Conservation (phyloP, 2,113 vertebrate genomes). For the Sinocyclocheilus grahami region DNA sequence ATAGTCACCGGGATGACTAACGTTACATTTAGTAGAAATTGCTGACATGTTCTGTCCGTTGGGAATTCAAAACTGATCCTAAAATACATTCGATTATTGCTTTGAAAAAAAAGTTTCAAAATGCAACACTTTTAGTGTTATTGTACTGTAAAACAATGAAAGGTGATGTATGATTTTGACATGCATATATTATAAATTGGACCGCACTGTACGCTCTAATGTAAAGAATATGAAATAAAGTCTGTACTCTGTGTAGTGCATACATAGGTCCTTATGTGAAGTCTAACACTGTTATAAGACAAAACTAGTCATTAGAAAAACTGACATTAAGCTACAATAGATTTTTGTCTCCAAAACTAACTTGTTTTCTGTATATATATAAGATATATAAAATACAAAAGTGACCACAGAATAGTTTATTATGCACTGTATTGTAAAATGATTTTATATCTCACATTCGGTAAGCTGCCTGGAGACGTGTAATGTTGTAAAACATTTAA, state of each 20-base stretch:
- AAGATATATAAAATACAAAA: background rate
- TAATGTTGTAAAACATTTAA: background rate
- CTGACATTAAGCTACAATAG: background rate
- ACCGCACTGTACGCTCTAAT: background rate
- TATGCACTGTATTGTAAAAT: background rate
- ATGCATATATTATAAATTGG: background rate
- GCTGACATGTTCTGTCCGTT: background rate
- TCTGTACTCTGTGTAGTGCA: background rate
- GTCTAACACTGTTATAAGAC: background rate
- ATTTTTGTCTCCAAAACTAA: background rate
- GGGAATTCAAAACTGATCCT: too few relatives aligned
- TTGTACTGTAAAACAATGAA: background rate
- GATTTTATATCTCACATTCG: background rate
- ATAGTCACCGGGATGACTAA: background rate
- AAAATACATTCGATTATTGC: too few relatives aligned
- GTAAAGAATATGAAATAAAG: background rate
- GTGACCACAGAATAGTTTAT: background rate
- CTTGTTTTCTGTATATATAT: background rate
- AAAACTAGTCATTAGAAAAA: background rate
- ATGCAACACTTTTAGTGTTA: background rate
- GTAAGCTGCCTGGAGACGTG: background rate
- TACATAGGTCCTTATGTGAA: background rate
- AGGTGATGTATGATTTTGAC: background rate
- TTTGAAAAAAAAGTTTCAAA: too few relatives aligned
- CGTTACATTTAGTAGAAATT: background rate